Evolutionary conservation across 1,140 invertebrate genomes (phyloP), one percentile per base, ranked within the genome.

Genomic region (Calliphora vicina): DNA sequence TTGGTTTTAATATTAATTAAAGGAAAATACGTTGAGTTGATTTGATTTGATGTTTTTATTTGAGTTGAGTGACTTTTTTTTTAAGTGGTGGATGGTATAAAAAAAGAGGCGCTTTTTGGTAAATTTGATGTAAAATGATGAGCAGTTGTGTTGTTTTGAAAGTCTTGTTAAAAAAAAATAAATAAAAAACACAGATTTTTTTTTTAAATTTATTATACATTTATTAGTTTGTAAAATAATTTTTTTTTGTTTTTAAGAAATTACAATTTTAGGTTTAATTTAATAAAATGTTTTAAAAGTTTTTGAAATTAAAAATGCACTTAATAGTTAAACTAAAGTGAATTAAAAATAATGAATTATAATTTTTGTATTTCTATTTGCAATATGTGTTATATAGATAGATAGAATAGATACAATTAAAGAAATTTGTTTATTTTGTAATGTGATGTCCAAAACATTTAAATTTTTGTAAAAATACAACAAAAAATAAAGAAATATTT

Each of bases 231-330:
- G 35, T 67, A 45, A 78, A 78, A 50, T 50, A 50, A 10, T 50
- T 35, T 76, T 76, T 76, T 12, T 76, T 42, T 73, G 26, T 76
- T 76, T 76, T 43, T 45, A 82, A 82, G 25, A 81, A 81, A n/a
- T 29, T 61, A 81, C 45, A 61, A 81, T 61, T 81, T 80, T 50
- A 23, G 50, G 26, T 81, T 61, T 57, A 76, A 29, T 26, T 80
- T 45, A 80, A 50, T 6, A 80, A 42, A 80, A 35, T 23, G 8
- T 35, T 61, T 25, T 3, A 67, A 23, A 67, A 25, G 13, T 29
- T 26, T 81, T 81, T 26, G 25, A 81, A 67, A n/a, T 29, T 57
- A 23, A 81, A 81, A 81, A 67, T 81, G 80, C 80, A 57, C 74
- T 78, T 78, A 78, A 78, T 43, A 74, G 27, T 43, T 78, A 78